Conservation (phyloP, 2,797 vertebrate genomes). For the Galagoides demidoff region DNA sequence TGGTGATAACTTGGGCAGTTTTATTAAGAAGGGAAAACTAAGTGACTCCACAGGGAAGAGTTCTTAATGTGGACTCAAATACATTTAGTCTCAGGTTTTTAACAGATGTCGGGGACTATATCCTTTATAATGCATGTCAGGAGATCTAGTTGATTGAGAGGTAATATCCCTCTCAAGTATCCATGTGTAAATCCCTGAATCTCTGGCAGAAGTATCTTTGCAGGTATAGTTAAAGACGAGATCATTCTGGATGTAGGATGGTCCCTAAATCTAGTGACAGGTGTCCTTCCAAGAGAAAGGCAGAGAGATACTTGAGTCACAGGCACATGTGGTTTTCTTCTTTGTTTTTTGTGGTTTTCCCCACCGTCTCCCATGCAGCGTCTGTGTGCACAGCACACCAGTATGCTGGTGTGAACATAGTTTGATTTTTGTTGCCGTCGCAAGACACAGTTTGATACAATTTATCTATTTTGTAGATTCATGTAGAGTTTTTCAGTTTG, state of each 20-base stretch:
- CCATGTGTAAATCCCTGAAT: not conserved
- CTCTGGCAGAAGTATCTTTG: not conserved
- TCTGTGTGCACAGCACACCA: not conserved
- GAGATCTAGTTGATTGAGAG: not conserved
- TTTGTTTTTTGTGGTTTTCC: not conserved
- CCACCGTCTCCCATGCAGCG: not conserved
- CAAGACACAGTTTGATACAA: not conserved
- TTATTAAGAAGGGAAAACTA: not conserved
- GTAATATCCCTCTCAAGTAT: not conserved
- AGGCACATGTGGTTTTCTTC: not conserved
- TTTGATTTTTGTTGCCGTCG: not conserved
- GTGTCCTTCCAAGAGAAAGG: not conserved
- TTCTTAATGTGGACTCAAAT: not conserved
- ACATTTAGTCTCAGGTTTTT: not conserved
- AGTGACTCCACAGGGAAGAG: not conserved
- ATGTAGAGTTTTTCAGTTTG: not conserved
- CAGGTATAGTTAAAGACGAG: not conserved
- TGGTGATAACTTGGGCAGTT: not conserved
- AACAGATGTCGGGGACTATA: not conserved
- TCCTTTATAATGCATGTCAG: not conserved
- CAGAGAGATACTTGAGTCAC: not conserved
- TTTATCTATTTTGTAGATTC: not conserved
- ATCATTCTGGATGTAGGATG: not conserved
- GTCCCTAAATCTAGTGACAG: not conserved
- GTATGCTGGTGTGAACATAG: not conserved